phyloP scores from a whole-genome alignment of 2,888 invertebrate species.

The Aspidiotus rigidus region DNA sequence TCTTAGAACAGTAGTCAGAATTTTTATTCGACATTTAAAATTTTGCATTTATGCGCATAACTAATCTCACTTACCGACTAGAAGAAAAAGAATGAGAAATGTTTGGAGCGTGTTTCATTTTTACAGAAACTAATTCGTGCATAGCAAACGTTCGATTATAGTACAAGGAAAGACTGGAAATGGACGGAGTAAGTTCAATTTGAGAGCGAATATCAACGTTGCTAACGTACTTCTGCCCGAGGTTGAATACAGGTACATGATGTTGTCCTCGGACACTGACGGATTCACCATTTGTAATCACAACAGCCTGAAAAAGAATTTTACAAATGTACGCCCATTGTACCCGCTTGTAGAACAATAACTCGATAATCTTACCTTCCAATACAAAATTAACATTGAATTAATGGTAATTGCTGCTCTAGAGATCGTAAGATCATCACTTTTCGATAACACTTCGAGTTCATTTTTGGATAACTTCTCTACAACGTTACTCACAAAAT shows the following conservation, averaged over 20 bases:
- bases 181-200: constrained; percentile 8
- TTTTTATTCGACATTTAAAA: too few species aligned
- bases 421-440: not conserved
- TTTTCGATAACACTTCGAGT: not conserved
- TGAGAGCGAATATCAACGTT: constrained; percentile 6
- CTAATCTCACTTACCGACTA: constrained; percentile 5
- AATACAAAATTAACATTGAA: constrained; percentile 19
- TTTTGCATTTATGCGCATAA: too few species aligned
- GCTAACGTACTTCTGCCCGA: constrained; percentile 19
- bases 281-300: constrained; percentile 7
- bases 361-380: constrained; percentile 25
- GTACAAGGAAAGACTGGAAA: not conserved
- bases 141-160: constrained; percentile 16
- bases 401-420: constrained; percentile 10
- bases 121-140: constrained; percentile 25
- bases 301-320: constrained; percentile 25
- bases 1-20: too few species aligned
- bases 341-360: not conserved
- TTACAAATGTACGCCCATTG: not conserved
- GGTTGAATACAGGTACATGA: constrained; percentile 23
- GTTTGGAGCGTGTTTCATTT: constrained; percentile 15
- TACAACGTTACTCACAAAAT: constrained; percentile 17
- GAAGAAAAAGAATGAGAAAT: constrained; percentile 21
- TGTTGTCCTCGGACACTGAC: constrained; percentile 17
- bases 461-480: constrained; percentile 7